These are phyloP conservation scores for Ellobium chinense DNA, from an alignment of 2,888 invertebrate species.

Conservation along the genomic window DNA sequence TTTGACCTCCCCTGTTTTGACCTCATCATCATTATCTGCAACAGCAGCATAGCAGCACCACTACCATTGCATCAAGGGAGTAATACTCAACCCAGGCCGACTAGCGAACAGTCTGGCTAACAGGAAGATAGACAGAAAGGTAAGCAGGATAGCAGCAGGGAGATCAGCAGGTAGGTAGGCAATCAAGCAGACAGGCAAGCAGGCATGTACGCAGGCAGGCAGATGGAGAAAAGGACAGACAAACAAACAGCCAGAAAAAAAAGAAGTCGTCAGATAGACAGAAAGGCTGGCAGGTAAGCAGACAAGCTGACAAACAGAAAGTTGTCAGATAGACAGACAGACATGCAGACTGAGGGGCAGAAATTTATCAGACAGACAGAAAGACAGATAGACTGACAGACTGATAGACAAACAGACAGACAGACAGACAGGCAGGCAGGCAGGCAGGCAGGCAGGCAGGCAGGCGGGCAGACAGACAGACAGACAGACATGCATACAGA, in stretches of 20 bases:
- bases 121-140: not conserved
- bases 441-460: not conserved
- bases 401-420: conserved; percentile 6
- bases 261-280: not conserved
- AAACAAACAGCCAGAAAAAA: not conserved
- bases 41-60: too few species aligned
- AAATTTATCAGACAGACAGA: too few species aligned
- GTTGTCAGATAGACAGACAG: conserved; percentile 30
- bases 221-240: not conserved
- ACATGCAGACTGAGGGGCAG: conserved; percentile 24
- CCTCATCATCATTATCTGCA: too few species aligned
- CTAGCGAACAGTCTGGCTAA: too few species aligned
- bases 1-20: too few species aligned
- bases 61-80: too few species aligned
- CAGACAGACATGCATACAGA: not conserved
- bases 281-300: conserved; percentile 6
- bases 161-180: not conserved
- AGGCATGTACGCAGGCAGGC: not conserved
- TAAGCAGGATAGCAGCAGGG: not conserved
- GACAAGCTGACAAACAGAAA: conserved; percentile 33
- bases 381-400: conserved; percentile 15
- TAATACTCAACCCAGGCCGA: too few species aligned
- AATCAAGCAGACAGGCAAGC: not conserved
- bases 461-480: not conserved
- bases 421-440: not conserved